These are phyloP conservation scores for Heliconius ethilla DNA, from an alignment of 2,888 invertebrate genomes.

Conservation along the genomic window DNA sequence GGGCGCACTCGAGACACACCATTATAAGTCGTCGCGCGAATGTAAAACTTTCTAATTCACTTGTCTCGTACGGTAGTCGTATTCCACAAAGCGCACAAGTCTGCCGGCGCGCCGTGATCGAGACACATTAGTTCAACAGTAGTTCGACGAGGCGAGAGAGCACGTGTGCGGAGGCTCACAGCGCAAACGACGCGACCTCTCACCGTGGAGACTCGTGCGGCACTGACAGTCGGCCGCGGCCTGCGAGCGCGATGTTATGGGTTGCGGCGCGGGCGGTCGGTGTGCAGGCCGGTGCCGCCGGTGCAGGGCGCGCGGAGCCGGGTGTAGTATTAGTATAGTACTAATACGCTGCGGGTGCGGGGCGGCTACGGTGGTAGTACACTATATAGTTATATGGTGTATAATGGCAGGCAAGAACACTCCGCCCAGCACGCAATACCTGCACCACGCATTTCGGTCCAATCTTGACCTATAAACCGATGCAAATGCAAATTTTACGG, in stretches of 20 bases:
- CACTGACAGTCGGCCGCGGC: constrained; percentile 45
- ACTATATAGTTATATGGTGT: no score
- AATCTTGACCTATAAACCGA: neutral
- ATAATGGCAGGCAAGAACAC: no score
- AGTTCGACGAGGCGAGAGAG: constrained; percentile 44
- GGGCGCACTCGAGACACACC: constrained; percentile 43
- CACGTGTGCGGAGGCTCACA: constrained; percentile 58
- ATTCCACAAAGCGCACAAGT: constrained; percentile 27
- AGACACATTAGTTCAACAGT: constrained; percentile 45
- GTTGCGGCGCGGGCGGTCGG: constrained; percentile 15
- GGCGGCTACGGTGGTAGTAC: no score
- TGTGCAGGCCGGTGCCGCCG: no score
- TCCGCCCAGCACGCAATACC: no score
- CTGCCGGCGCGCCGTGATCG: constrained; percentile 30
- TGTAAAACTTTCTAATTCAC: constrained; percentile 29
- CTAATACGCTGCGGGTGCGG: no score
- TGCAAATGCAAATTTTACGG: neutral
- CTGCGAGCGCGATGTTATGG: neutral
- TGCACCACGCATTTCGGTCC: neutral
- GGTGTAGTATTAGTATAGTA: no score
- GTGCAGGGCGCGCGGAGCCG: no score
- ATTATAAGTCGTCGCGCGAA: constrained; percentile 34
- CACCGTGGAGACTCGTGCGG: constrained; percentile 50
- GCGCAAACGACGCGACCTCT: constrained; percentile 52
- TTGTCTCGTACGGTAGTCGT: neutral